Evolutionary conservation across 2,113 vertebrate species (phyloP).

Genomic region (Rhinopomastus cyanomelas): DNA sequence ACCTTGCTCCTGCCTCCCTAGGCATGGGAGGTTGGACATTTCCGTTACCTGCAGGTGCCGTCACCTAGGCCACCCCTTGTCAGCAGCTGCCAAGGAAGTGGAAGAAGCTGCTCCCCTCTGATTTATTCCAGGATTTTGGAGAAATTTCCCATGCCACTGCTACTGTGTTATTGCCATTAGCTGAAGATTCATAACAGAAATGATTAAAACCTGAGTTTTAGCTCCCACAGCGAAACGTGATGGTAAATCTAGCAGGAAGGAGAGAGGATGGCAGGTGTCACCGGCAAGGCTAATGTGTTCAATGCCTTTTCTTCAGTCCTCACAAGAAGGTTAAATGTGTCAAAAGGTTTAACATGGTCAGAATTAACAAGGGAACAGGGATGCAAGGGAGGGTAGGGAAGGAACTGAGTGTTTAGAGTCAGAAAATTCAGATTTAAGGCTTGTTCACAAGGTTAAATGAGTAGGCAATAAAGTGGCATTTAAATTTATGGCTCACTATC

Average conservation of each 20-base stretch:
- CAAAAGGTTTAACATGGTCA: background rate
- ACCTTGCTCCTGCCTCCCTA: background rate
- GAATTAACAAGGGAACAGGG: background rate
- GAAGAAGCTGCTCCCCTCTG: background rate
- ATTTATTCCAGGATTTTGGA: background rate
- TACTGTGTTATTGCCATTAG: background rate
- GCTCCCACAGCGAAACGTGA: background rate
- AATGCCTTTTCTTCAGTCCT: background rate
- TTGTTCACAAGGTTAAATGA: conserved; percentile 21
- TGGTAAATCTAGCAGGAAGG: background rate
- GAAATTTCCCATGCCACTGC: background rate
- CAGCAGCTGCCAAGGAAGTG: background rate
- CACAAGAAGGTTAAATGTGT: background rate
- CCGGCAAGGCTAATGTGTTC: background rate
- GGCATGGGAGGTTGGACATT: background rate
- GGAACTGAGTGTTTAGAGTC: background rate
- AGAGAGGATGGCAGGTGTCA: background rate
- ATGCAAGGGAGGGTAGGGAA: background rate
- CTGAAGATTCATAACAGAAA: background rate
- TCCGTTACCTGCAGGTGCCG: background rate
- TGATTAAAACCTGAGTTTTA: background rate
- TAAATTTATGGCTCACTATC: background rate
- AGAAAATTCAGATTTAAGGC: background rate
- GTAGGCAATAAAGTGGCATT: background rate
- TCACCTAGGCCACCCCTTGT: background rate